A percentile compares a stretch with the other conserved stretches of the same genome.
These are phyloP conservation scores for Pteronura brasiliensis DNA, from an alignment of 2,113 vertebrate genomes.

Conservation along the genomic window DNA sequence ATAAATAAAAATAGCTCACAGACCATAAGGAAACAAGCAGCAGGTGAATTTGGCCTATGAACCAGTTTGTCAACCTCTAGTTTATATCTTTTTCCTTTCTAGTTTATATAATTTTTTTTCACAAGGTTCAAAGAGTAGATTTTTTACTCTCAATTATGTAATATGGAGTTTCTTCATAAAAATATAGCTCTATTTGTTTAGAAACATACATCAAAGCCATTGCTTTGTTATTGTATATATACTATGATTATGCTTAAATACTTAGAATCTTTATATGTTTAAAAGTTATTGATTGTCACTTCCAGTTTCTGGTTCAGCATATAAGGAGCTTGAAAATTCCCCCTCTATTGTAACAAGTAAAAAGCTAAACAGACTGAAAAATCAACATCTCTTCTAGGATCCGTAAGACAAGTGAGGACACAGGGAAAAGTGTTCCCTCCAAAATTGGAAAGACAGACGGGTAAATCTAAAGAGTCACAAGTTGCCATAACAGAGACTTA, in stretches of 20 bases:
- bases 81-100: neutral
- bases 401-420: neutral
- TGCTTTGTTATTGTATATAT: neutral
- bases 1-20: neutral
- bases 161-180: slow-evolving; percentile 3
- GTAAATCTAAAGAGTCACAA: neutral
- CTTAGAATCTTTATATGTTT: slow-evolving; percentile 13
- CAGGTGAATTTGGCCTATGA: neutral
- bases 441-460: neutral
- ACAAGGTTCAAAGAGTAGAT: neutral
- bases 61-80: neutral
- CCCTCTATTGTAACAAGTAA: neutral
- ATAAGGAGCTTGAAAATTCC: neutral
- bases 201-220: neutral
- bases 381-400: neutral
- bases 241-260: neutral
- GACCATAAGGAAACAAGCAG: neutral
- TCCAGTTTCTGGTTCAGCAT: neutral
- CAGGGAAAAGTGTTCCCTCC: neutral
- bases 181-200: neutral
- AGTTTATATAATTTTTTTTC: neutral
- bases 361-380: neutral
- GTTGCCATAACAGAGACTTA: neutral
- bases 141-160: slow-evolving; percentile 36
- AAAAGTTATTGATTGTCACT: neutral